Conservation (phyloP, 1,140 invertebrate species). For the Bombyx mori region ASM3026992v2 NC_085134.1:1193501-1194000, state of each 20-base stretch:
- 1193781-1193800: conserved; percentile 20
- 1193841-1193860: no score
- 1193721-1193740: conserved; percentile 19
- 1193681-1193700: conserved; percentile 8
- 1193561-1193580: conserved; percentile 27
- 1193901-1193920: no score
- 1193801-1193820: no score
- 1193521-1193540: conserved; percentile 19
- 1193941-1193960: no score
- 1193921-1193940: no score
- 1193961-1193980: no score
- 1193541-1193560: conserved; percentile 20
- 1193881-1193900: no score
- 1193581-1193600: conserved; percentile 19
- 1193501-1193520: conserved; percentile 27
- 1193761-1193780: conserved; percentile 25
- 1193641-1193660: conserved; percentile 28
- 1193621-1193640: conserved; percentile 20
- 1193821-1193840: no score
- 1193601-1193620: conserved; percentile 14
- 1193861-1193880: no score
- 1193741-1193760: conserved; percentile 22
- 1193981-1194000: no score
- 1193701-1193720: conserved; percentile 16
- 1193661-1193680: conserved; percentile 5